Percentiles rank a stretch among this genome's conserved stretches.
Evolutionary conservation across 2,113 vertebrate genomes (phyloP).

Genomic region (Cercopithecus mona): DNA sequence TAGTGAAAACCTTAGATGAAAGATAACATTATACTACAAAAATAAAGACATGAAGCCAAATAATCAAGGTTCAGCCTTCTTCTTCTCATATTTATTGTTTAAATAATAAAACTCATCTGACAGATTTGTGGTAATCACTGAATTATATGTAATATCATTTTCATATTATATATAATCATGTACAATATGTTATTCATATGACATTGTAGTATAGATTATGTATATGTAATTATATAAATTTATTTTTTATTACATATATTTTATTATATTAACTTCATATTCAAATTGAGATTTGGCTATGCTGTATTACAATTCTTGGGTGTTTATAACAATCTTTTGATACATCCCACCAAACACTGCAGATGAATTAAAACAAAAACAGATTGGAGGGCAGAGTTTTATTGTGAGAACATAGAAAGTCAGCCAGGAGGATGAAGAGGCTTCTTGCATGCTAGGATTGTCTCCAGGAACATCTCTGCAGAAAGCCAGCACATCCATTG

Average conservation of each 20-base stretch:
- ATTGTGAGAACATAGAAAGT: background rate
- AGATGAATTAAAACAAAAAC: background rate
- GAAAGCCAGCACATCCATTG: background rate
- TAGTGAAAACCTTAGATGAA: background rate
- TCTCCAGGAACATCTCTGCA: background rate
- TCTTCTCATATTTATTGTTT: background rate
- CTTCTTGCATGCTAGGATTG: background rate
- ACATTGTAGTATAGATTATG: background rate
- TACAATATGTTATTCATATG: background rate
- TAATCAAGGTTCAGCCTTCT: background rate
- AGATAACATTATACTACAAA: background rate
- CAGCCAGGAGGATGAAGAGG: background rate
- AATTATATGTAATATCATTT: background rate
- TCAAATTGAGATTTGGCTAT: conserved; percentile 3
- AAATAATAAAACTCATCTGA: background rate
- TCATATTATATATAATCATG: background rate
- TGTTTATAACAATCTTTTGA: background rate
- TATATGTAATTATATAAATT: background rate
- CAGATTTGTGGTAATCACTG: background rate
- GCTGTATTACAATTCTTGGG: background rate
- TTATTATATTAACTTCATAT: background rate
- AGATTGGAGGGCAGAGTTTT: background rate
- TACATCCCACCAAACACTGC: background rate
- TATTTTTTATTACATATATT: background rate
- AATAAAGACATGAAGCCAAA: background rate